These are phyloP conservation scores for Cheilosia scutellata DNA, from an alignment of 2,888 invertebrate genomes.

Conservation along the genomic window DNA sequence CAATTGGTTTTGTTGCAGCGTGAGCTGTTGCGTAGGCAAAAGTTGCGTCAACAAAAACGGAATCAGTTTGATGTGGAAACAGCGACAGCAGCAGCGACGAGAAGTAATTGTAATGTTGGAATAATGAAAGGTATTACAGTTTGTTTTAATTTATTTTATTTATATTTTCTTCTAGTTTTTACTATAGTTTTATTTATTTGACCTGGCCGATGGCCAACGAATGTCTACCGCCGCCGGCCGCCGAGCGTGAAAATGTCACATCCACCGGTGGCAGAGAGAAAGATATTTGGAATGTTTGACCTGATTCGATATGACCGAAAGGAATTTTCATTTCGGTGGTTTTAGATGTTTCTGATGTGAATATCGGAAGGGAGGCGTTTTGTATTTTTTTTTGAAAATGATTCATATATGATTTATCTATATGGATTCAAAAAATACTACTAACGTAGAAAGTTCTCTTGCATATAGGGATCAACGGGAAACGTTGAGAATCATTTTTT, in stretches of 20 bases:
- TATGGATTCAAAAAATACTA: not conserved
- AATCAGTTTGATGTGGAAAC: slow-evolving; percentile 50
- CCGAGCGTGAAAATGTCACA: slow-evolving; percentile 25
- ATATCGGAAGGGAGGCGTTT: not conserved
- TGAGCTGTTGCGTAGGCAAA: slow-evolving; percentile 83
- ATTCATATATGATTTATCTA: not conserved
- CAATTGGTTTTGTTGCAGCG: slow-evolving; percentile 83
- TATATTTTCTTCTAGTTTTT: slow-evolving; percentile 13
- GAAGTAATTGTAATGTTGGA: slow-evolving; percentile 65
- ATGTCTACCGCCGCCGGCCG: slow-evolving; percentile 39
- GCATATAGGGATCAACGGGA: not conserved
- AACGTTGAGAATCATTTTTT: not conserved
- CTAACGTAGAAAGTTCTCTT: not conserved
- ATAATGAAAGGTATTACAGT: slow-evolving; percentile 63
- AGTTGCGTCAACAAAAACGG: slow-evolving; percentile 80
- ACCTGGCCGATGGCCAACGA: slow-evolving; percentile 64
- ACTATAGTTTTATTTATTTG: slow-evolving; percentile 10
- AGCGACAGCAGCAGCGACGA: slow-evolving; percentile 37
- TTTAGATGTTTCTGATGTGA: not conserved
- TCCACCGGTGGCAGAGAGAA: slow-evolving; percentile 33
- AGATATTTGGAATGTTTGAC: slow-evolving; percentile 65
- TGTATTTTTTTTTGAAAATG: not conserved
- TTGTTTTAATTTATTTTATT: slow-evolving; percentile 46
- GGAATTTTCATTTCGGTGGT: not conserved
- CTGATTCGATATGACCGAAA: slow-evolving; percentile 61